Evolutionary conservation across 2,888 invertebrate species (phyloP).

Genomic region (Agrochola lychnidis): DNA sequence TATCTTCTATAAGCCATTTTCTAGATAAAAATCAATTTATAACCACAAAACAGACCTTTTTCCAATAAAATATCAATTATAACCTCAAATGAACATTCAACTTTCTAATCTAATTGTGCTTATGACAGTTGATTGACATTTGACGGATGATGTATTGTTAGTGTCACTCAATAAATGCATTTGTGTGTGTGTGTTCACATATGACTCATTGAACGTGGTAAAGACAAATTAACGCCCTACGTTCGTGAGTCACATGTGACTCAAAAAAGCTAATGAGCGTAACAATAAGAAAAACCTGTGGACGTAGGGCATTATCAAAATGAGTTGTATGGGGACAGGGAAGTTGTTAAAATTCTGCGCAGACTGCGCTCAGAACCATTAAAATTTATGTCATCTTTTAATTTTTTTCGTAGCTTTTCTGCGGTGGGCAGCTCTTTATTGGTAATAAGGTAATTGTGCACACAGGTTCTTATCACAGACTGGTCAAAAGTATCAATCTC

Average conservation of each 20-base stretch:
- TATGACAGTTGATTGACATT: conserved; percentile 13
- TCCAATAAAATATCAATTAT: conserved; percentile 9
- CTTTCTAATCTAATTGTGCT: conserved; percentile 6
- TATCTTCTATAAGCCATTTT: conserved; percentile 28
- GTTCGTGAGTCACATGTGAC: conserved; percentile 24
- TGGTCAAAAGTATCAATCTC: no score
- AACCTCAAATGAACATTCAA: conserved; percentile 27
- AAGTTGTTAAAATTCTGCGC: no score
- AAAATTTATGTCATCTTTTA: no score
- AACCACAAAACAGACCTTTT: conserved; percentile 13
- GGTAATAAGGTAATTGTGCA: no score
- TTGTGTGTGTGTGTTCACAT: conserved; percentile 9
- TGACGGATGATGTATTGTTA: conserved; percentile 2
- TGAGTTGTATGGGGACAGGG: conserved; percentile 23
- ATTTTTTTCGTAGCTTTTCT: no score
- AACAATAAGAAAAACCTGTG: conserved; percentile 9
- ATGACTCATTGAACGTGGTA: conserved; percentile 18
- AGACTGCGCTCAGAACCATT: no score
- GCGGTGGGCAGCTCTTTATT: no score
- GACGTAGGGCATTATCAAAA: conserved; percentile 14
- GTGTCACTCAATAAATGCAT: conserved; percentile 11
- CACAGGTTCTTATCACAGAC: no score
- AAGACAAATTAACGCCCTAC: conserved; percentile 13
- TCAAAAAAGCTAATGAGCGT: background rate
- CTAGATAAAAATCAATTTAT: conserved; percentile 11